Base-by-base conservation (phyloP, 23 tunicate species). In the Clavelina lepadiformis region DNA sequence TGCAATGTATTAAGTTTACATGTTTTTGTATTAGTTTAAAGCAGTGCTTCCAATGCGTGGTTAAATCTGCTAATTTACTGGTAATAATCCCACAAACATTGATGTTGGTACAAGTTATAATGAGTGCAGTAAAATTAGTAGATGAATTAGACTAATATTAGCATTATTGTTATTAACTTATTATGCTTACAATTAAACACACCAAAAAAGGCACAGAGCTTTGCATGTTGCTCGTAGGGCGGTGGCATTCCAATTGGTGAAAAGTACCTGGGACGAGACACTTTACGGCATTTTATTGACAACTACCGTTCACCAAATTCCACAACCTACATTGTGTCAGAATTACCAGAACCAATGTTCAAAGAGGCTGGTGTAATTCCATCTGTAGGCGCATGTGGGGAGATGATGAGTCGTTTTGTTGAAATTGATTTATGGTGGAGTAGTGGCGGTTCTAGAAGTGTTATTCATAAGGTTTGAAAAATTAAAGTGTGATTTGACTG, bases 341-440 rank as follows among this genome's bases (percentile, higher is more conserved):
- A 86, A 56, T 54, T 86, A 3, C 95, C 95, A 20, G 49, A 24
- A 28, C 72, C 70, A 5, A 86, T 86, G 95, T 78, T 68, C 49
- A 32, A 51, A 49, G 95, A 78, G 21, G 80, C 65, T 55, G 80
- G 68, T 32, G 85, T 86, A 1, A 3, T 86, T 28, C 95, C 95
- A 20, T 86, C 95, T 15, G 35, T 86, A 13, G 95, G 95, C 0
- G 85, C 85, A 8, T 86, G 95, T 50, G 95, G 95, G 6, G 74
- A 78, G 35, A 77, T 86, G 95, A 50, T 24, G 2, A 77, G 52
- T 36, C 60, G 66, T 47, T 65, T 86, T 49, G 95, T 86, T 26
- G 95, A 86, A 66, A 69, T 86, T 25, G 84, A 86, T 50, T 57
- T 86, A 13, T 86, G 95, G 95, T 86, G 95, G 95, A 86, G 95